Evolutionary conservation across 2,113 vertebrate species (phyloP).

Genomic region (Bos indicus): DNA sequence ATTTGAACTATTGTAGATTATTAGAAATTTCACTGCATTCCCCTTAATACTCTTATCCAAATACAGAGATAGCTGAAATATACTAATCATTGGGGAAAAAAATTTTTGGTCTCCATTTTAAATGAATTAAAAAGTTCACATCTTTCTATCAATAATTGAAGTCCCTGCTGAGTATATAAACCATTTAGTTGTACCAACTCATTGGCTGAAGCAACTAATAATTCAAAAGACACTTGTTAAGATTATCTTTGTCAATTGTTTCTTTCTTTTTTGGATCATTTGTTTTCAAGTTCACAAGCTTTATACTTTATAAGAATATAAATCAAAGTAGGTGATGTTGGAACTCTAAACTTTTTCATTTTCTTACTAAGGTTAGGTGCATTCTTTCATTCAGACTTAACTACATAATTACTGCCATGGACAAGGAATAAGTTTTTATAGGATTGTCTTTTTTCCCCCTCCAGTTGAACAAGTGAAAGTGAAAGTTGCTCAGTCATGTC

Average conservation of each 20-base stretch:
- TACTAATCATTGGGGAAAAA: neutral
- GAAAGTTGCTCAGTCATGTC: neutral
- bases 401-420: neutral
- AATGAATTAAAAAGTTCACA: neutral
- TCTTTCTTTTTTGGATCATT: neutral
- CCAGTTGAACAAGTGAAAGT: neutral
- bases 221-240: neutral
- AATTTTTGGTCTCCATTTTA: neutral
- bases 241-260: neutral
- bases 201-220: neutral
- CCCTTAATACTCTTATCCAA: neutral
- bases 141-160: neutral
- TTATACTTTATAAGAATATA: neutral
- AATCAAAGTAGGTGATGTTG: neutral
- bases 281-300: slow-evolving; percentile 7
- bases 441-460: neutral
- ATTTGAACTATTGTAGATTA: neutral
- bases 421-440: neutral
- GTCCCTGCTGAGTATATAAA: neutral
- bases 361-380: neutral
- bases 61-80: neutral
- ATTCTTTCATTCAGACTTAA: neutral
- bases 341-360: neutral
- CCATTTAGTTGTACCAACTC: neutral
- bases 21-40: slow-evolving; percentile 4